Evolutionary conservation across 2,797 vertebrate species (phyloP), one percentile per base, ranked within the genome.

Genomic region (Smutsia gigantea): DNA sequence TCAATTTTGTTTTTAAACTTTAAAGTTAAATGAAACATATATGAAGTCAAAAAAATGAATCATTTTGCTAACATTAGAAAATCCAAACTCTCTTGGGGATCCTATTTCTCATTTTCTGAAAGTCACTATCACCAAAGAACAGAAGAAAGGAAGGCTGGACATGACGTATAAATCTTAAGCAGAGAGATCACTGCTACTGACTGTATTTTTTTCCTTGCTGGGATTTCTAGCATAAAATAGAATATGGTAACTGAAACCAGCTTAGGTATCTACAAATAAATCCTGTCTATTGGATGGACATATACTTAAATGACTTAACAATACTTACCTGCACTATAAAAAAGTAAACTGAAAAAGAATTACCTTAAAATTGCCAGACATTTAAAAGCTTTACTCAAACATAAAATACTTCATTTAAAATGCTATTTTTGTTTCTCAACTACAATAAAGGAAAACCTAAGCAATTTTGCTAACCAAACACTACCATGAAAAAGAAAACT

Each of bases 371-470:
- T n/a, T 39, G n/a, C 19, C 49, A 94, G 31, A 74, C n/a, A 93
- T 37, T 95, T 83, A 87, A 93, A 96, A 66, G 1, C 15, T 37
- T 87, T 84, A 87, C 19, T 95, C 23, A 77, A 92, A 95, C 53
- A 93, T 37, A 93, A 96, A 94, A 88, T n/a, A 42, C 9, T 71
- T 94, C 25, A 77, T 61, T 90, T 89, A 92, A 94, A 92, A 97
- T 57, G 39, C 49, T 72, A 42, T 14, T n/a, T 84, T 87, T 90
- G 85, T 66, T 86, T 94, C 87, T 74, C 39, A 90, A 84, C 5
- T 29, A 68, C 10, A 79, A 69, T 59, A 82, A 96, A 89, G 31
- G 17, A 86, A 37, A 97, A 93, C 27, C 42, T 66, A 94, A 74
- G 61, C 25, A 95, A 69, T 86, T 94, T 86, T 90, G 69, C 27